Evolutionary conservation across 1,140 invertebrate genomes (phyloP).

Genomic region (Formica exsecta): DNA sequence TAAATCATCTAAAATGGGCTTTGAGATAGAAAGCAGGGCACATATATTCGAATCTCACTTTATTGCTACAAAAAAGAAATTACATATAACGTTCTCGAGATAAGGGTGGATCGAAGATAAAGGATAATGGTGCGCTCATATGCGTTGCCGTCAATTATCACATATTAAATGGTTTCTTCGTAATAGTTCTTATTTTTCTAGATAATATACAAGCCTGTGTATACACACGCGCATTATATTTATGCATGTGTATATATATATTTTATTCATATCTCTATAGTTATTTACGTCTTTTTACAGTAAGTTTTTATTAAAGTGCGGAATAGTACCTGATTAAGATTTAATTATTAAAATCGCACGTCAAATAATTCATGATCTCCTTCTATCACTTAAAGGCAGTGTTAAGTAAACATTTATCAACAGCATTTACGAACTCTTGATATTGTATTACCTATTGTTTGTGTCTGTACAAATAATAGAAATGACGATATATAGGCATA

Average conservation of each 20-base stretch:
- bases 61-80: conserved; percentile 81
- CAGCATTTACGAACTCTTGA: conserved; percentile 35
- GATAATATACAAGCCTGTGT: conserved; percentile 68
- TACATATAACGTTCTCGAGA: conserved; percentile 78
- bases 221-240: conserved; percentile 21
- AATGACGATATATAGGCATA: conserved; percentile 4
- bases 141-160: conserved; percentile 81
- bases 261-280: conserved; percentile 17
- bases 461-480: conserved; percentile 29
- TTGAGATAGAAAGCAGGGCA: background rate
- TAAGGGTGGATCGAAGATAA: conserved; percentile 77
- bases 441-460: conserved; percentile 29
- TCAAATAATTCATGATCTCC: conserved; percentile 43
- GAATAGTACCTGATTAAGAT: conserved; percentile 37
- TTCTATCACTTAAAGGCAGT: conserved; percentile 68
- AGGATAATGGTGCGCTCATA: conserved; percentile 76
- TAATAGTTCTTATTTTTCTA: conserved; percentile 28
- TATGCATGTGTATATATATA: conserved; percentile 4
- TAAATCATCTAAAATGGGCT: background rate
- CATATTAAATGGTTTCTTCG: conserved; percentile 71
- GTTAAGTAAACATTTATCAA: conserved; percentile 64
- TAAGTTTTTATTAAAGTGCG: conserved; percentile 30
- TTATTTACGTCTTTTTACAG: conserved; percentile 33
- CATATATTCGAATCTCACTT: conserved; percentile 75
- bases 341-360: conserved; percentile 24